Evolutionary conservation across 2,113 vertebrate species (phyloP), one percentile per base, ranked within the genome.

Genomic region (Thunnus maccoyii): DNA sequence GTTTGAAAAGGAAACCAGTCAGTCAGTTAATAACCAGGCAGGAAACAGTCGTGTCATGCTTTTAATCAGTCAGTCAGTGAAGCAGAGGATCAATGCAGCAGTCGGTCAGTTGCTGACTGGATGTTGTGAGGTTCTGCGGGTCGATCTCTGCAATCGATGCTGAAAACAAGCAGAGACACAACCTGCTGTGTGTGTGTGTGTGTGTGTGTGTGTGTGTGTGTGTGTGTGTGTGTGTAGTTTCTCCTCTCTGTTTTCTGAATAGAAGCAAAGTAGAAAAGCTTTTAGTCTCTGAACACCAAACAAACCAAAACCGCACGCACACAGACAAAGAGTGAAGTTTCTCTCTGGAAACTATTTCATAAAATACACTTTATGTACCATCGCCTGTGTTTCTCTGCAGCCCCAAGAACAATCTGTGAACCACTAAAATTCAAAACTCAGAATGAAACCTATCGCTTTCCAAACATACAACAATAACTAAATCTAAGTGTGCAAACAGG

Each of bases 121-220:
- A 80, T 74, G 77, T 82, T 86, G 83, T 76, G 81, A 82, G n/a
- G 80, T 85, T 88, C 88, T 79, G 84, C 68, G 44, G 84, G 90
- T 90, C 88, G 77, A 87, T 87, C 12, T 55, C 18, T 71, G 71
- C 15, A 13, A 87, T 91, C 82, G 66, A 91, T 90, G 77, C 56
- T 69, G 77, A 90, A 88, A 91, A 91, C 77, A 88, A 88, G 90
- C 83, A 73, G 81, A 88, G 84, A 86, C 60, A 66, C 78, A 61
- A 75, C 90, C 84, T 68, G 79, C 90, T 86, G 84, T 57, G 81
- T 61, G 61, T 36, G 68, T 44, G 77, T 66, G 72, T 44, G 66
- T 69, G 79, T 71, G 58, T 69, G 77, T 60, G 64, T 70, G 73
- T 41, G 64, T 60, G 51, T 25, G 57, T 20, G 65, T 55, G 11